Evolutionary conservation across 2,113 vertebrate species (phyloP).

Genomic region (Anolis sagrei): DNA sequence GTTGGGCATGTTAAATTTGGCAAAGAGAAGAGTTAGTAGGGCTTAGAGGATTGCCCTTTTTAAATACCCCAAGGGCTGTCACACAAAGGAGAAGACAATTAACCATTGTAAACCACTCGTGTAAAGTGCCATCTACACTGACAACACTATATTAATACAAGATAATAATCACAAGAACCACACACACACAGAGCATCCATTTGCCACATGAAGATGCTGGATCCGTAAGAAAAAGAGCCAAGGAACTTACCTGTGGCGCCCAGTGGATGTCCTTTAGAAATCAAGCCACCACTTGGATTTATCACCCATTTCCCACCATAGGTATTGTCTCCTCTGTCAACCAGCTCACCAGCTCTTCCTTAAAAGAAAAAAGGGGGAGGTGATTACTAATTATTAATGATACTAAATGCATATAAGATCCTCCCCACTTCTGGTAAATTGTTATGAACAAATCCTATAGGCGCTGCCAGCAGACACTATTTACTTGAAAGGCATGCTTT

Average conservation of each 20-base stretch:
- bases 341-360: slow-evolving; percentile 90
- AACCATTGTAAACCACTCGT: too few species aligned
- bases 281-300: slow-evolving; percentile 96
- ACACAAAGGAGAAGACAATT: too few species aligned
- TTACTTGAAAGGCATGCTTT: not conserved
- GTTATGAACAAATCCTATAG: not conserved
- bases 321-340: slow-evolving; percentile 95
- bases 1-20: too few species aligned
- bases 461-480: not conserved
- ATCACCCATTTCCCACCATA: slow-evolving; percentile 96
- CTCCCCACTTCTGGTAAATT: not conserved
- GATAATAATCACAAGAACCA: too few species aligned
- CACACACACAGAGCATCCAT: not conserved
- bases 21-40: too few species aligned
- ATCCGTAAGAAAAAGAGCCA: not conserved
- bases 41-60: too few species aligned
- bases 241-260: slow-evolving; percentile 91
- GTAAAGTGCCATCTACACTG: too few species aligned
- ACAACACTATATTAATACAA: too few species aligned
- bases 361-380: slow-evolving; percentile 26
- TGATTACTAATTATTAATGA: not conserved
- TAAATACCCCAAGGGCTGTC: too few species aligned
- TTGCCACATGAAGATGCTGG: not conserved
- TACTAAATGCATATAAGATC: not conserved
- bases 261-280: slow-evolving; percentile 97